Evolutionary conservation across 2,113 vertebrate species (phyloP), one percentile per base, ranked within the genome.

Genomic region (Megalops atlanticus): DNA sequence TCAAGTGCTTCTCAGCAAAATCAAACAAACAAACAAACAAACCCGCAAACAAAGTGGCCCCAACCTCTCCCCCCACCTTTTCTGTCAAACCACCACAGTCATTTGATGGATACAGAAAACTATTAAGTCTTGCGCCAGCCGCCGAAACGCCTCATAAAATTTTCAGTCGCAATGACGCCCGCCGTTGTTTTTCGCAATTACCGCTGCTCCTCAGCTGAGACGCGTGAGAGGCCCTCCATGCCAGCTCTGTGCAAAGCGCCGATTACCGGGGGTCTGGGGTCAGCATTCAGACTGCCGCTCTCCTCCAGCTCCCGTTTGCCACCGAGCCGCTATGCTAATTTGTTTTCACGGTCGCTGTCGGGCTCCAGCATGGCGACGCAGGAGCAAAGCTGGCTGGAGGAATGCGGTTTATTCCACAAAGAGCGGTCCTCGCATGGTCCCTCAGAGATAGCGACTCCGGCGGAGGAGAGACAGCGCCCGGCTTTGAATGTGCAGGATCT

Each of bases 251-350:
- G 81, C 68, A 68, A 81, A n/a, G 69, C 76, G 79, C 83, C 79
- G 83, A 86, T 86, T 86, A 85, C 79, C 24, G 41, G 79, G 79
- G 81, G 79, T 82, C 82, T 82, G 40, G 52, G 86, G 84, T 87
- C 58, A 85, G n/a, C 69, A 81, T 76, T 81, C 82, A 52, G 78
- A 68, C 83, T 49, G 77, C 69, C 49, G 49, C 77, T 73, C 79
- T 70, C 79, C 76, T 58, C 77, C 54, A 49, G 27, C 74, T 78
- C 77, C 82, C 80, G 85, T 85, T 87, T 83, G 80, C 72, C n/a
- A 43, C 38, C 16, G 38, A 74, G 72, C 40, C 21, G 40, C 24
- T 74, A 74, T 74, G 72, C 27, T 74, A 74, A 74, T 74, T 74
- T 74, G 72, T 76, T 80, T 77, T 85, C 81, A 85, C 78, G 77